Percentiles rank a stretch among this genome's conserved stretches.
Evolutionary conservation across 2,113 vertebrate genomes (phyloP).

Genomic region (Trichomycterus rosablanca): DNA sequence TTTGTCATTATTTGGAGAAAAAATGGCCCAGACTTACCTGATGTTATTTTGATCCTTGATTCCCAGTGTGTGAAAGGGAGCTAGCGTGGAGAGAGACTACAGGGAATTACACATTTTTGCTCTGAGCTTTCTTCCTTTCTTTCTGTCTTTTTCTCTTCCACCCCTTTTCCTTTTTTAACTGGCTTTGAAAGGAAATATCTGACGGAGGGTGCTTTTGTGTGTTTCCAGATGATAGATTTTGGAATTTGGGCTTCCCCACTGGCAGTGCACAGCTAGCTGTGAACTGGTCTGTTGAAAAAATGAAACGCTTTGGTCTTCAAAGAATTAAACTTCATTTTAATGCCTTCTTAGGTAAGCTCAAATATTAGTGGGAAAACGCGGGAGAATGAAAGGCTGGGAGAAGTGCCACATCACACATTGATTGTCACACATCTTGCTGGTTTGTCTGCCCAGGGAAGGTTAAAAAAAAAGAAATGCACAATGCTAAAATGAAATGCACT

Average conservation of each 20-base stretch:
- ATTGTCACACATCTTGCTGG: slow-evolving; percentile 57
- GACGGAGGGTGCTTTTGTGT: slow-evolving; percentile 91
- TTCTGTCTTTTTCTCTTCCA: slow-evolving; percentile 52
- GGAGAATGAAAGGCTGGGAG: slow-evolving; percentile 78
- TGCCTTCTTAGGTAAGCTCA: slow-evolving; percentile 93
- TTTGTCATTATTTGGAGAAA: slow-evolving; percentile 76
- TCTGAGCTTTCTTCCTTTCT: slow-evolving; percentile 62
- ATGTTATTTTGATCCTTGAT: slow-evolving; percentile 77
- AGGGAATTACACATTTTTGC: slow-evolving; percentile 86
- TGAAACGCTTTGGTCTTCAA: slow-evolving; percentile 98
- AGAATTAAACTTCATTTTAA: slow-evolving; percentile 98
- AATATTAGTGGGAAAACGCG: slow-evolving; percentile 81
- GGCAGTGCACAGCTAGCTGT: slow-evolving; percentile 94
- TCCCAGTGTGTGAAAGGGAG: slow-evolving; percentile 66
- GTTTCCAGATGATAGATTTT: slow-evolving; percentile 99
- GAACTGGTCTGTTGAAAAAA: slow-evolving; percentile 99
- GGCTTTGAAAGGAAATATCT: slow-evolving; percentile 81
- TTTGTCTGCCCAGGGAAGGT: slow-evolving; percentile 46
- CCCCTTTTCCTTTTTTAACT: slow-evolving; percentile 50
- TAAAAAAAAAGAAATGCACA: slow-evolving; percentile 49
- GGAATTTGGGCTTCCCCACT: slow-evolving; percentile 97
- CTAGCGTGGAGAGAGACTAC: slow-evolving; percentile 36
- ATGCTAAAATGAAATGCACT: slow-evolving; percentile 53
- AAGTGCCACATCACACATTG: slow-evolving; percentile 70
- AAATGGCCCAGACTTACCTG: slow-evolving; percentile 78